A percentile compares a stretch with the other conserved stretches of the same genome.
These are phyloP conservation scores for Catonia carolina DNA, from an alignment of 2,888 invertebrate species.

Conservation along the genomic window DNA sequence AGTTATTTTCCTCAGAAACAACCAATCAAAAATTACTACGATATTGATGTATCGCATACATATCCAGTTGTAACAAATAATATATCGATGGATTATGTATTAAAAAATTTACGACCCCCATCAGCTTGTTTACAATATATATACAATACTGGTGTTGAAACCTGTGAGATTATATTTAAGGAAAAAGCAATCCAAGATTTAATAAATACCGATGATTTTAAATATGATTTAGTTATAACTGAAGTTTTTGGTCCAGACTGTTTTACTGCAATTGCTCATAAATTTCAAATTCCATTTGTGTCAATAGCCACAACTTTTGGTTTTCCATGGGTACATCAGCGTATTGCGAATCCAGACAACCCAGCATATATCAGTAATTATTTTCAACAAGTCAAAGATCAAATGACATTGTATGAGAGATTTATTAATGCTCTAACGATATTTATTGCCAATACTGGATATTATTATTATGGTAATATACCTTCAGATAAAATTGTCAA, in stretches of 20 bases:
- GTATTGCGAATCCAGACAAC: slow-evolving; percentile 52
- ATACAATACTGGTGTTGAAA: not conserved
- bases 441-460: slow-evolving; percentile 38
- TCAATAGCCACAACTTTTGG: slow-evolving; percentile 52
- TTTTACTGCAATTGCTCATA: slow-evolving; percentile 56
- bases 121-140: not conserved
- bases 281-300: slow-evolving; percentile 55
- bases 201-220: not conserved
- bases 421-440: slow-evolving; percentile 44
- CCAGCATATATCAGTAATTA: slow-evolving; percentile 50
- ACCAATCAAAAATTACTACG: not conserved
- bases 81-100: not conserved
- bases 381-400: slow-evolving; percentile 39
- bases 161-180: not conserved
- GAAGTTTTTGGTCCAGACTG: slow-evolving; percentile 70
- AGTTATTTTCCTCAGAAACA: not conserved
- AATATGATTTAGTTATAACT: slow-evolving; percentile 58
- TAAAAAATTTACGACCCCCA: not conserved
- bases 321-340: slow-evolving; percentile 54
- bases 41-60: not conserved
- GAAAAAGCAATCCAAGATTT: not conserved
- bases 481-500: not conserved
- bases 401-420: slow-evolving; percentile 44
- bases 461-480: slow-evolving; percentile 32
- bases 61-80: not conserved